These are phyloP conservation scores for Meriones psammophilus DNA, from an alignment of 2,797 vertebrate species.

Conservation along the genomic window DNA sequence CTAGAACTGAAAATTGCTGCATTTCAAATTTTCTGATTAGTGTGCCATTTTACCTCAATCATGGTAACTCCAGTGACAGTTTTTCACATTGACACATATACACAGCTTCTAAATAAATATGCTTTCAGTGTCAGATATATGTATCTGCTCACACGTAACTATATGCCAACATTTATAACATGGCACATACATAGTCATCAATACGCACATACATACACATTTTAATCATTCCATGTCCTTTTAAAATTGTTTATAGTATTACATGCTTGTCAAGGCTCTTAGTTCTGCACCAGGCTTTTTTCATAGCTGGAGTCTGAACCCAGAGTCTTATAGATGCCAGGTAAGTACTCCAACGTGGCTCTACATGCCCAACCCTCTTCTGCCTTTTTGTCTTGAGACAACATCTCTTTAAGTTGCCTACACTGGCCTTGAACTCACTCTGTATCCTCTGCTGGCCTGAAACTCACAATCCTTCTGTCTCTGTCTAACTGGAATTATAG, in stretches of 20 bases:
- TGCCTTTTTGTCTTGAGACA: neutral
- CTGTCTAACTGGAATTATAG: neutral
- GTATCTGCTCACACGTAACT: neutral
- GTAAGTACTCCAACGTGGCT: neutral
- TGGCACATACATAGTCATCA: neutral
- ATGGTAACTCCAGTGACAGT: neutral
- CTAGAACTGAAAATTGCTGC: neutral
- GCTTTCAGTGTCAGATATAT: neutral
- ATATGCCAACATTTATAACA: neutral
- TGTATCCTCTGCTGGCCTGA: neutral
- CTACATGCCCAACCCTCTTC: too few relatives aligned
- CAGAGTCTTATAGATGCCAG: neutral
- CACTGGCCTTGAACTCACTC: neutral
- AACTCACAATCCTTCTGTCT: neutral
- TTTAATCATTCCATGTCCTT: neutral
- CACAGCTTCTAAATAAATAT: neutral
- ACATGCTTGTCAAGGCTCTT: neutral
- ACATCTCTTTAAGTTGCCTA: neutral
- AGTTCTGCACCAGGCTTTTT: neutral
- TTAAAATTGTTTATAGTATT: neutral
- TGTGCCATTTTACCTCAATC: neutral
- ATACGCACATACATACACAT: neutral
- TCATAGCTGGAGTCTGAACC: neutral
- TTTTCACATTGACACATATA: neutral
- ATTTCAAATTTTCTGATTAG: conserved; percentile 3